phyloP scores from a whole-genome alignment of 2,888 invertebrate genomes.

The Phragmatobia fuliginosa region DNA sequence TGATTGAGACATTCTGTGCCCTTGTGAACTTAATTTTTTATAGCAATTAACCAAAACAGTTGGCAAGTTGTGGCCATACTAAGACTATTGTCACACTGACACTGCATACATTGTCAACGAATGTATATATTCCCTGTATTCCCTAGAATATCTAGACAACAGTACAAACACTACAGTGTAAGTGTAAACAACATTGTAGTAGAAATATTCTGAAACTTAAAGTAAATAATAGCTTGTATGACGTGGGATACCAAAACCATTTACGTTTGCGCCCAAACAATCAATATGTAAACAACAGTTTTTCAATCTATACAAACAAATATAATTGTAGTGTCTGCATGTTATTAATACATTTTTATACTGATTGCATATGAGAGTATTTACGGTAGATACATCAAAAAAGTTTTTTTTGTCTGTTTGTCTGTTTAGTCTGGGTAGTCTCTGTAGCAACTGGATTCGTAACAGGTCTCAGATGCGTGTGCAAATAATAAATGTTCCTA shows the following conservation, averaged over 20 bases:
- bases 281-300: not conserved
- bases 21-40: not conserved
- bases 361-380: too few relatives aligned
- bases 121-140: too few relatives aligned
- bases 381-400: too few relatives aligned
- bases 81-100: too few relatives aligned
- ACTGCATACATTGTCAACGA: too few relatives aligned
- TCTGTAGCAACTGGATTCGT: too few relatives aligned
- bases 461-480: not conserved
- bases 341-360: too few relatives aligned
- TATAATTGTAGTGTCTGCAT: too few relatives aligned
- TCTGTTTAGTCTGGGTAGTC: too few relatives aligned
- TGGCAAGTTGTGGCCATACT: too few relatives aligned
- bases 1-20: not conserved
- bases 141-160: not conserved
- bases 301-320: not conserved
- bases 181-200: not conserved
- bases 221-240: not conserved
- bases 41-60: not conserved
- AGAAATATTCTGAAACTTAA: not conserved
- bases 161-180: not conserved
- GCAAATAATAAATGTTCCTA: not conserved
- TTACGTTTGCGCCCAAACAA: not conserved
- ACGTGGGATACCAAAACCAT: too few relatives aligned
- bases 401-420: too few relatives aligned